Evolutionary conservation across 1,140 invertebrate genomes (phyloP).

Genomic region (Heterodera carotae): DNA sequence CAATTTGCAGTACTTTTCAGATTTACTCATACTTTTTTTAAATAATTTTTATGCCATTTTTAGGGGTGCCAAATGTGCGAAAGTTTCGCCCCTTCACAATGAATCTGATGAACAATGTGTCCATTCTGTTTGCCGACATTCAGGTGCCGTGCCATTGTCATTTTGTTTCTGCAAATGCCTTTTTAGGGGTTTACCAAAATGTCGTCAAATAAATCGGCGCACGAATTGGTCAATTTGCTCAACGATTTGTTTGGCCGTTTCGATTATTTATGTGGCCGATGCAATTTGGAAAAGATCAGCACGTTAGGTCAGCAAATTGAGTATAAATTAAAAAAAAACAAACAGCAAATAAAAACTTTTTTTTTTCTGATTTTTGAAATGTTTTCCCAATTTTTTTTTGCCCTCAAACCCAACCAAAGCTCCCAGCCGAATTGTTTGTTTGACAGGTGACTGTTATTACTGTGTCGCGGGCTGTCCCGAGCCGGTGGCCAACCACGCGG

Average conservation of each 20-base stretch:
- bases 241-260: conserved; percentile 95
- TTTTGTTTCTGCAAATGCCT: conserved; percentile 81
- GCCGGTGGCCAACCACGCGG: conserved; percentile 81
- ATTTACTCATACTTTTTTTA: too few species aligned
- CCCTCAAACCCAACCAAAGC: neutral
- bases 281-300: conserved; percentile 72
- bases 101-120: conserved; percentile 80
- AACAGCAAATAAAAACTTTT: too few species aligned
- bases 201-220: conserved; percentile 83
- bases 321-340: too few species aligned
- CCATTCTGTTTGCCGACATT: conserved; percentile 73
- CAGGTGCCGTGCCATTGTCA: conserved; percentile 3
- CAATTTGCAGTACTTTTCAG: too few species aligned
- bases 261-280: conserved; percentile 78
- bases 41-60: too few species aligned
- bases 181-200: conserved; percentile 84
- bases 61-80: conserved; percentile 65
- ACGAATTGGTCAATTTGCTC: conserved; percentile 80
- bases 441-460: conserved; percentile 70
- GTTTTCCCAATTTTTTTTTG: neutral
- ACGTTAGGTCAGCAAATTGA: conserved; percentile 67
- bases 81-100: conserved; percentile 90
- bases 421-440: neutral
- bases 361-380: too few species aligned
- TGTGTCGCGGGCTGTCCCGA: conserved; percentile 89